Percentiles rank a stretch among this genome's conserved stretches.
phyloP scores from a whole-genome alignment of 2,888 invertebrate genomes.

The Tetramorium bicarinatum region DNA sequence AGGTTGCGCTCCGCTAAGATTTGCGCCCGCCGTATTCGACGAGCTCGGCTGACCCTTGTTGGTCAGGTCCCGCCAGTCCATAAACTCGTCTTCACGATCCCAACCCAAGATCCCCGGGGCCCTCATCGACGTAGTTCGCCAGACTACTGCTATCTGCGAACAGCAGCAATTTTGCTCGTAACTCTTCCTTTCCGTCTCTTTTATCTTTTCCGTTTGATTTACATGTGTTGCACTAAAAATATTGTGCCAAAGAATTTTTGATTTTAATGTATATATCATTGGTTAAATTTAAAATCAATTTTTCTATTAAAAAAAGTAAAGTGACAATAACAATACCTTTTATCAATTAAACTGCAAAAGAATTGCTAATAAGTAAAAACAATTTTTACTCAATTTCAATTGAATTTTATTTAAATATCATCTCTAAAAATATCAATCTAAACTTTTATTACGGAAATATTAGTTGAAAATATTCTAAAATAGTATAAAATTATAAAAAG shows the following conservation, averaged over 20 bases:
- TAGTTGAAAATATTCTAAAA: background rate
- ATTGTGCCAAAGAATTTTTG: background rate
- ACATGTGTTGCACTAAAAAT: background rate
- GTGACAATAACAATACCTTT: background rate
- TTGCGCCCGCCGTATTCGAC: slow-evolving; percentile 54
- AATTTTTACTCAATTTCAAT: background rate
- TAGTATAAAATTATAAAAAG: background rate
- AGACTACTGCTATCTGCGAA: slow-evolving; percentile 84
- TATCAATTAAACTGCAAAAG: background rate
- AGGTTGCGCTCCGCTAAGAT: slow-evolving; percentile 73
- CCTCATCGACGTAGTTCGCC: slow-evolving; percentile 86
- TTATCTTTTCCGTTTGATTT: background rate
- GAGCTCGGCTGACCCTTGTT: slow-evolving; percentile 71
- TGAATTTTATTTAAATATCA: background rate
- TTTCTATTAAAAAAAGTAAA: background rate
- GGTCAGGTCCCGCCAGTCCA: slow-evolving; percentile 84
- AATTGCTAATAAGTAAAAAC: background rate
- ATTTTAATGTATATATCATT: background rate
- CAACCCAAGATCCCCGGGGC: slow-evolving; percentile 85
- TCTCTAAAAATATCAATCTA: too few species aligned
- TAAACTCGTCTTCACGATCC: slow-evolving; percentile 86
- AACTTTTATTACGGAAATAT: background rate
- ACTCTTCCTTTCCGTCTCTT: background rate
- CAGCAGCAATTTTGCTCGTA: background rate
- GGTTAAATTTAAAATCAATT: background rate